Evolutionary conservation across 2,888 invertebrate species (phyloP).

Genomic region (Zygogramma bicolorata): DNA sequence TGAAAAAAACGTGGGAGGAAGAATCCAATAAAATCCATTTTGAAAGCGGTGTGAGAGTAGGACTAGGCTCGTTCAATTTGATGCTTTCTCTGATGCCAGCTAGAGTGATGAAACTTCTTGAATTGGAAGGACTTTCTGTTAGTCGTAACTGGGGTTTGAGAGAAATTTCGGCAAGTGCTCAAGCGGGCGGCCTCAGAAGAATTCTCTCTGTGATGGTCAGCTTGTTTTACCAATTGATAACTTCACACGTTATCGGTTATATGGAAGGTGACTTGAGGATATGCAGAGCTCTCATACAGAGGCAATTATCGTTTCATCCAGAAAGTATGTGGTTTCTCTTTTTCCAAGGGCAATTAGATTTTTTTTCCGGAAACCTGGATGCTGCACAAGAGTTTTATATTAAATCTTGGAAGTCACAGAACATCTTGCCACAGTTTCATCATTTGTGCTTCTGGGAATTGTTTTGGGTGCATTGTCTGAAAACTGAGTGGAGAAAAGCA

Average conservation of each 20-base stretch:
- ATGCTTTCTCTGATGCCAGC: slow-evolving; percentile 93
- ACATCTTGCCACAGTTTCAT: slow-evolving; percentile 91
- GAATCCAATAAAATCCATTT: slow-evolving; percentile 78
- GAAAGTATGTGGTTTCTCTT: slow-evolving; percentile 93
- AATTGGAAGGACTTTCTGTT: slow-evolving; percentile 95
- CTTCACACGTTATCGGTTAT: slow-evolving; percentile 85
- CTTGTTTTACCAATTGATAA: slow-evolving; percentile 87
- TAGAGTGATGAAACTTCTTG: slow-evolving; percentile 85
- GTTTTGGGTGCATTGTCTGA: slow-evolving; percentile 86
- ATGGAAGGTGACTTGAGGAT: slow-evolving; percentile 83
- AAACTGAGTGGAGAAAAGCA: slow-evolving; percentile 83
- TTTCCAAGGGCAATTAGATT: slow-evolving; percentile 87
- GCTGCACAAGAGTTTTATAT: slow-evolving; percentile 83
- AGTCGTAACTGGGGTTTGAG: slow-evolving; percentile 79
- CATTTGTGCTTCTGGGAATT: slow-evolving; percentile 96
- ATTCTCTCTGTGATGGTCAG: slow-evolving; percentile 88
- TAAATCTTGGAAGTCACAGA: slow-evolving; percentile 84
- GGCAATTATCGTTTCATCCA: slow-evolving; percentile 82
- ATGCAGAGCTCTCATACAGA: slow-evolving; percentile 79
- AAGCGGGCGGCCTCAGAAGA: slow-evolving; percentile 82
- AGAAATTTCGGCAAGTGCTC: slow-evolving; percentile 80
- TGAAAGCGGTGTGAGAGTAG: slow-evolving; percentile 91
- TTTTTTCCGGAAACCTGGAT: slow-evolving; percentile 82
- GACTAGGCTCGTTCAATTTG: slow-evolving; percentile 93
- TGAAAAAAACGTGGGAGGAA: slow-evolving; percentile 80